These are phyloP conservation scores for Aegithalos caudatus DNA, from an alignment of 2,113 vertebrate genomes.

Conservation along the genomic window DNA sequence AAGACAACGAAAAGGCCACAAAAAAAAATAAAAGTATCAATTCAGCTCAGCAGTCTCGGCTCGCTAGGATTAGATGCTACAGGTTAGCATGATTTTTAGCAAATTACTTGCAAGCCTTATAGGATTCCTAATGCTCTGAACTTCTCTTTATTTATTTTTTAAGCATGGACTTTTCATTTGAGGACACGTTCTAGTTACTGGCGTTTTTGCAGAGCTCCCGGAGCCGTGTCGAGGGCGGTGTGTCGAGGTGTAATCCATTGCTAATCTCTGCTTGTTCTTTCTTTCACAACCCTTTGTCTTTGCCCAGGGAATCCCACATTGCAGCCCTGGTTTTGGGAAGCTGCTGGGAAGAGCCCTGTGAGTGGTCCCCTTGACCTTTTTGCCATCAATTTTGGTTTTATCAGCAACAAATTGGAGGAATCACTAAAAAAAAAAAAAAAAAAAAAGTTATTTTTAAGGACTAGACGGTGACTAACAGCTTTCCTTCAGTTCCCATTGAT, in stretches of 20 bases:
- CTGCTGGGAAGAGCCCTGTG: slow-evolving; percentile 41
- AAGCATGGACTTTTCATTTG: slow-evolving; percentile 76
- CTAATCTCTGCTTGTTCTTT: not conserved
- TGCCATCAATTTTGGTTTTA: not conserved
- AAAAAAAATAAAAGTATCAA: slow-evolving; percentile 57
- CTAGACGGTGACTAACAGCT: not conserved
- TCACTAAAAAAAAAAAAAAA: not conserved
- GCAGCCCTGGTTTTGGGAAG: slow-evolving; percentile 44
- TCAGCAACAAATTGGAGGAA: not conserved
- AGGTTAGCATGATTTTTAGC: slow-evolving; percentile 80
- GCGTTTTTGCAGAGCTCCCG: slow-evolving; percentile 59
- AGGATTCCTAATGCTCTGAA: slow-evolving; percentile 71
- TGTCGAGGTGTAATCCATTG: slow-evolving; percentile 47
- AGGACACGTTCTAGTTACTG: slow-evolving; percentile 66
- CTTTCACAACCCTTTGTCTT: slow-evolving; percentile 64
- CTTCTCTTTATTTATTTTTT: slow-evolving; percentile 81
- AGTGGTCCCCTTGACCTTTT: not conserved
- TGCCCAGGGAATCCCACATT: not conserved
- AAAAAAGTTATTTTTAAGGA: not conserved
- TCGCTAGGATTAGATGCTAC: slow-evolving; percentile 78
- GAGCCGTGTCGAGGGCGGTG: slow-evolving; percentile 57
- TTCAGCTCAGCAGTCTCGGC: slow-evolving; percentile 60
- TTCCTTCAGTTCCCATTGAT: not conserved
- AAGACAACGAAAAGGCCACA: slow-evolving; percentile 63
- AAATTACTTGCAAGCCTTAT: slow-evolving; percentile 75